Conservation (phyloP, 2,888 invertebrate species). For the Caenorhabditis sp. region DNA sequence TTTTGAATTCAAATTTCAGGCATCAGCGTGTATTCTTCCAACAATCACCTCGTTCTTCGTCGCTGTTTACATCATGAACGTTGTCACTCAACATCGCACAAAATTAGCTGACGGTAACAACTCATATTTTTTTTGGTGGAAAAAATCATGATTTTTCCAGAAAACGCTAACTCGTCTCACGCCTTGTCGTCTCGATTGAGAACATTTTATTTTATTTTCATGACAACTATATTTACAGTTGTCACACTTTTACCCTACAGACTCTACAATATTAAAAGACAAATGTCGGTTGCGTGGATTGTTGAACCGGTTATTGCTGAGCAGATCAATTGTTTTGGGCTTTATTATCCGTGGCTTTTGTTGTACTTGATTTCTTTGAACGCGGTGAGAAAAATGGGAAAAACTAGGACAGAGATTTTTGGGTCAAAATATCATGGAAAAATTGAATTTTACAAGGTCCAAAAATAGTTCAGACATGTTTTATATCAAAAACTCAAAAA, state of each 20-base stretch:
- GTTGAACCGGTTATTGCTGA: slow-evolving; percentile 14
- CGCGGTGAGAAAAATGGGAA: no score
- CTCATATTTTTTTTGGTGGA: neutral
- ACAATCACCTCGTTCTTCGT: slow-evolving; percentile 66
- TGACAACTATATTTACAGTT: slow-evolving; percentile 66
- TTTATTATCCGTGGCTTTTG: slow-evolving; percentile 56
- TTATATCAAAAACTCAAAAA: no score
- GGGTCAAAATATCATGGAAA: no score
- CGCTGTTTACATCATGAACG: slow-evolving; percentile 66
- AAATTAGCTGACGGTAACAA: slow-evolving; percentile 48
- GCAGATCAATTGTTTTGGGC: slow-evolving; percentile 46
- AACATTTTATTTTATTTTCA: slow-evolving; percentile 70
- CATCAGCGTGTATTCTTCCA: slow-evolving; percentile 63
- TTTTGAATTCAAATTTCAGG: no score
- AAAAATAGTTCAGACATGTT: no score
- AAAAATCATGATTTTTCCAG: slow-evolving; percentile 7
- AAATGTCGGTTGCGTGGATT: slow-evolving; percentile 1
- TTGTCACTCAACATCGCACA: slow-evolving; percentile 61
- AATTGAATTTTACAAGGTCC: no score
- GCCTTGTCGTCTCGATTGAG: slow-evolving; percentile 58
- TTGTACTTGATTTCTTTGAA: slow-evolving; percentile 66
- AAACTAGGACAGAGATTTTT: no score
- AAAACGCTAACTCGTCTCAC: slow-evolving; percentile 43
- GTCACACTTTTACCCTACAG: slow-evolving; percentile 66
- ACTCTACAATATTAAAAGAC: slow-evolving; percentile 46